Base-by-base conservation (phyloP, 2,888 invertebrate genomes). In the Cryptocephalus primarius region DNA sequence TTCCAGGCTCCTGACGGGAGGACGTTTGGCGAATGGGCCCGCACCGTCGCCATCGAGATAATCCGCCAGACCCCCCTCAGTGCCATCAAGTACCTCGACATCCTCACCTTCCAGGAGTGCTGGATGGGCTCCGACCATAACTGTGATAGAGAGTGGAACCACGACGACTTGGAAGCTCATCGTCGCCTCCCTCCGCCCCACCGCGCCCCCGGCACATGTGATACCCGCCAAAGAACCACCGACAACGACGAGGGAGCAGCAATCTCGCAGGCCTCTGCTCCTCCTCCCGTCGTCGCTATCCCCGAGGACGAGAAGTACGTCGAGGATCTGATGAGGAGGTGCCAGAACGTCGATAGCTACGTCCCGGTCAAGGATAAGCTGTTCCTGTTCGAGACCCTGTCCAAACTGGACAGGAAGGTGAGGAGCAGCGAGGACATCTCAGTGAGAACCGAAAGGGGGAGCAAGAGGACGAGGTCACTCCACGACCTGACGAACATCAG, bases 41-140 rank as follows among this genome's bases (percentile, higher is more conserved):
- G 81, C 60, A 80, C 82, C 46, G 76, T 85, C 51, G 85, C 84
- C 44, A 79, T 83, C 52, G 84, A 85, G 66, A 75, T 85, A 53
- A 80, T 85, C 54, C 77, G 83, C 2, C 85, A 85, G 65, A 85
- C 85, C 32, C 85, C 85, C 13, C 69, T 85, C 53, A 82, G 83
- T 42, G 79, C 81, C 53, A 76, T 85, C 48, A 80, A 83, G 62
- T 84, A 84, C 64, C 68, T 85, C 60, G 84, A 83, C 65, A 84
- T 85, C 53, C 64, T 82, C 47, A 76, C 79, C 52, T 76, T 81
- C 42, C 77, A 80, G 33, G 63, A 64, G 39, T 60, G 59, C 40
- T 64, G 61, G 60, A 61, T 53, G 46, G 50, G 49, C 50, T 47
- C 50, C 50, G 50, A 47, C 45, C 42, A 49, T 33, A 47, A 44